These are phyloP conservation scores for Ectemnius continuus DNA, from an alignment of 2,888 invertebrate genomes.

Conservation along the genomic window DNA sequence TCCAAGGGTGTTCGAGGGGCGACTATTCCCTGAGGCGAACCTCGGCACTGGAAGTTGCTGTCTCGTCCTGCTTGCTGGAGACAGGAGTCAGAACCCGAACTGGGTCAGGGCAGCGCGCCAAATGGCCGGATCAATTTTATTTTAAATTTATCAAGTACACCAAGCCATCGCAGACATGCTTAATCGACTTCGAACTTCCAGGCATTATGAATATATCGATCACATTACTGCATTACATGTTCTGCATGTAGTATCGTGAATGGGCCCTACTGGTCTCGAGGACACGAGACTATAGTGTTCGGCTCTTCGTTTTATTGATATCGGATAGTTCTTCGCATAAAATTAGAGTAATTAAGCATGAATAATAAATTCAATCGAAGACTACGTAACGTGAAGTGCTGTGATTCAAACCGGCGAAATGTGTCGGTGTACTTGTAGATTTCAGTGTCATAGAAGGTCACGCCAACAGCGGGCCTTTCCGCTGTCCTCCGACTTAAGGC, in stretches of 20 bases:
- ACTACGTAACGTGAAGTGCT: background rate
- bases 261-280: no score
- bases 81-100: constrained; percentile 67
- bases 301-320: no score
- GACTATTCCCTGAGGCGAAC: constrained; percentile 67
- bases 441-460: no score
- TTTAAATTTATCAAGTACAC: constrained; percentile 70
- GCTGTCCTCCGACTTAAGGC: constrained; percentile 35
- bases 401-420: constrained; percentile 1
- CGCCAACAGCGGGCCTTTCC: constrained; percentile 18
- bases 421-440: no score
- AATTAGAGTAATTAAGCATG: background rate
- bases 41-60: constrained; percentile 46
- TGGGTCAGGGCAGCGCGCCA: constrained; percentile 75
- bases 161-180: constrained; percentile 44
- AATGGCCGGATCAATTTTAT: constrained; percentile 73
- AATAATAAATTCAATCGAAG: background rate
- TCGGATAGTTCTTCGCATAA: no score
- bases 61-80: constrained; percentile 63
- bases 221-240: constrained; percentile 24
- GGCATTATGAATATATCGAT: constrained; percentile 28
- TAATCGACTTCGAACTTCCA: constrained; percentile 48
- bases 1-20: constrained; percentile 47
- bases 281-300: no score
- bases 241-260: no score